Evolutionary conservation across 2,888 invertebrate genomes (phyloP).

Genomic region (Synanthedon myopaeformis): DNA sequence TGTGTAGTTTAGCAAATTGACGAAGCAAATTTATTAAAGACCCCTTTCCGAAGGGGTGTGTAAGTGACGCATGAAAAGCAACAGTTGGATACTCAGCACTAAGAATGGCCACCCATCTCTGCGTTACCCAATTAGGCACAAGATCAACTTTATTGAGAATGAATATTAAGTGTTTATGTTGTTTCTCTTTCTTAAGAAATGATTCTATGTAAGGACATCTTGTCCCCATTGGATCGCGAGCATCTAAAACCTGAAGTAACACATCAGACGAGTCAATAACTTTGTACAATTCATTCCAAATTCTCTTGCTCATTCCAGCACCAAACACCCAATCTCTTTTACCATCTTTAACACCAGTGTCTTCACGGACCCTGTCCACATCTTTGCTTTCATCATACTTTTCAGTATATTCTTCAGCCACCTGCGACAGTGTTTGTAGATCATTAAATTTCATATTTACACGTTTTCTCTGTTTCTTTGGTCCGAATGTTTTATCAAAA

Average conservation of each 20-base stretch:
- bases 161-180: constrained; percentile 97
- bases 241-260: constrained; percentile 94
- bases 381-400: constrained; percentile 88
- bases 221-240: constrained; percentile 97
- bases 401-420: constrained; percentile 77
- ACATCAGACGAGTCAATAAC: constrained; percentile 99
- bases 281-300: constrained; percentile 99
- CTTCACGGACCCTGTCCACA: constrained; percentile 83
- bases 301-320: constrained; percentile 95
- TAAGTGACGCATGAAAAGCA: constrained; percentile 98
- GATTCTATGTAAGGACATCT: constrained; percentile 93
- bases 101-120: constrained; percentile 95
- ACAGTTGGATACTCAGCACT: constrained; percentile 97
- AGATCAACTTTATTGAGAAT: constrained; percentile 97
- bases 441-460: constrained; percentile 84
- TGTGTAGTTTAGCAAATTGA: constrained; percentile 94
- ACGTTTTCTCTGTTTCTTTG: constrained; percentile 90
- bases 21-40: constrained; percentile 94
- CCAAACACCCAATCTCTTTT: constrained; percentile 94
- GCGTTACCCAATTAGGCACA: constrained; percentile 98
- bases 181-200: constrained; percentile 92
- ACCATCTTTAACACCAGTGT: constrained; percentile 82
- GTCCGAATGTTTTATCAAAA: constrained; percentile 95
- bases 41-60: constrained; percentile 98
- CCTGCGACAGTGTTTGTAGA: constrained; percentile 81